Evolutionary conservation across 2,888 invertebrate species (phyloP).

Genomic region (Dastarcus helophoroides): DNA sequence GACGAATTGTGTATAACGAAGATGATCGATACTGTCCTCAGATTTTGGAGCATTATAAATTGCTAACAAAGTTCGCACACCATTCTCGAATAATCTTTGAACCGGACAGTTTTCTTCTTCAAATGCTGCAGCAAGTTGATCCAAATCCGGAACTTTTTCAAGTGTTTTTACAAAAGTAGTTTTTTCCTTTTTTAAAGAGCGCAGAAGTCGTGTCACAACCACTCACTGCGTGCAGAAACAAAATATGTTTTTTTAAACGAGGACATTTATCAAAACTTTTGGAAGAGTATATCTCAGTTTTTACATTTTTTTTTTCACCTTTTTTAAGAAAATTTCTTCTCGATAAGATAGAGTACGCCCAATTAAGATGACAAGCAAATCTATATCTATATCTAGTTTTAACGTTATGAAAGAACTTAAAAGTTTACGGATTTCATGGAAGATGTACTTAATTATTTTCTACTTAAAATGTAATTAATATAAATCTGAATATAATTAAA

Average conservation of each 20-base stretch:
- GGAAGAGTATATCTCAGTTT: too few relatives aligned
- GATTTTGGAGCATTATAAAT: constrained; percentile 28
- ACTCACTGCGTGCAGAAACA: constrained; percentile 18
- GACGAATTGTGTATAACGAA: constrained; percentile 19
- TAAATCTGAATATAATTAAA: too few relatives aligned
- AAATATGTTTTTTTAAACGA: constrained; percentile 18
- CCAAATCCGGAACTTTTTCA: constrained; percentile 23
- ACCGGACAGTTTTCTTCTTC: constrained; percentile 27
- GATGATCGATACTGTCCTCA: constrained; percentile 16
- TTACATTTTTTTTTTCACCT: too few relatives aligned
- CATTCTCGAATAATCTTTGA: constrained; percentile 23
- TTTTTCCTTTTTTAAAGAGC: constrained; percentile 23
- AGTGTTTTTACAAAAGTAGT: constrained; percentile 19
- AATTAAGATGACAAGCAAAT: too few relatives aligned
- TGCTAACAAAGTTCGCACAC: constrained; percentile 23
- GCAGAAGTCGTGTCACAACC: constrained; percentile 21
- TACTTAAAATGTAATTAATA: too few relatives aligned
- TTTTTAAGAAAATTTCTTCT: too few relatives aligned
- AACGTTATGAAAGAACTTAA: too few relatives aligned
- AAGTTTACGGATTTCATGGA: too few relatives aligned
- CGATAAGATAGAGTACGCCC: too few relatives aligned
- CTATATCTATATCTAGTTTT: too few relatives aligned
- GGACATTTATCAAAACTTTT: too few relatives aligned
- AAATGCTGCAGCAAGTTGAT: constrained; percentile 23
- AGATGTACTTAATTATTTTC: too few relatives aligned